Evolutionary conservation across 2,113 vertebrate species (phyloP), one percentile per base, ranked within the genome.

Genomic region (Ammodytes dubius): DNA sequence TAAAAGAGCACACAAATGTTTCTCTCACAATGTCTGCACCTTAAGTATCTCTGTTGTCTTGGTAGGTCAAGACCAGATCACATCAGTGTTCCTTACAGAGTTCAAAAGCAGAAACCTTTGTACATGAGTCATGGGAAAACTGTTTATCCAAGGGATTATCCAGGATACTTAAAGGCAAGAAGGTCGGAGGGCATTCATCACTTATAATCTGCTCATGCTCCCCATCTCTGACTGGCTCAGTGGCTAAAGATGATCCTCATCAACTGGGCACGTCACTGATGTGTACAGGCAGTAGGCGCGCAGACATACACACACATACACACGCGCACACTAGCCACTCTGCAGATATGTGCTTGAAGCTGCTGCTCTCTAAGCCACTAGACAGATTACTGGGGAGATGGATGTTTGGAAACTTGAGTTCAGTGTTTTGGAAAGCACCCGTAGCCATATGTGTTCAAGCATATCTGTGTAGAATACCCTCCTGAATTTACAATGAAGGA

Each of bases 81-180:
- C 53, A 56, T 52, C 58, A 37, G 60, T 17, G n/a, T 57, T 83
- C 61, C 73, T 82, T 79, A 81, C 79, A 50, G 67, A 78, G 52
- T 88, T 73, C 49, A 83, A 77, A 60, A 54, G 53, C 60, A 82
- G 80, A 88, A 88, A 79, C 53, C 11, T 77, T 72, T 72, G 58
- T 71, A 86, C 77, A 79, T 85, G 76, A 91, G 89, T 82, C 11
- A 45, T 74, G 82, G 79, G 74, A 85, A 84, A 92, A 84, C 90
- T 82, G 88, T 88, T 91, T 78, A 89, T 90, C 89, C 77, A 76
- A 70, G 43, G 79, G 91, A 93, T 94, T 93, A 93, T 87, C 80
- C 82, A 86, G 79, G 83, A 82, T 84, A 87, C 84, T 88, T 88
- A 84, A 79, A 79, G 85, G 87, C 46, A 64, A 90, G 81, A 90